Evolutionary conservation across 2,888 invertebrate species (phyloP).

Genomic region (Diplazon laetatorius): DNA sequence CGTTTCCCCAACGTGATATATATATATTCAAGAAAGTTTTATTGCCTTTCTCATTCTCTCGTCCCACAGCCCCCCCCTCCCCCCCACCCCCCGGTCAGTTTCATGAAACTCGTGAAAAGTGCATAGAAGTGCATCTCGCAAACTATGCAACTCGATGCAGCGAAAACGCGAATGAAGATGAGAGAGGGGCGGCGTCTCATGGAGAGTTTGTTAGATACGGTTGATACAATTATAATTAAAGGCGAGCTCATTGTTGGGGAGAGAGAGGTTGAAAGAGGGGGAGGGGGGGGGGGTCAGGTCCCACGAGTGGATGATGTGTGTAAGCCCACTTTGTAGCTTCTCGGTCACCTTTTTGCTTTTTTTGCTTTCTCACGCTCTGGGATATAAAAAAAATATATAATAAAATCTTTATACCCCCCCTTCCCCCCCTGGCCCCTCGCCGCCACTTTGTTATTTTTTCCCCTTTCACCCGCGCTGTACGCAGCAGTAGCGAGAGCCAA

Average conservation of each 20-base stretch:
- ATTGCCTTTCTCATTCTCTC: slow-evolving; percentile 73
- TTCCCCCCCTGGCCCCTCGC: too few relatives aligned
- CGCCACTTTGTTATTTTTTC: too few relatives aligned
- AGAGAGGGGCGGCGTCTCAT: slow-evolving; percentile 4
- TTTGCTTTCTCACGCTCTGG: slow-evolving; percentile 57
- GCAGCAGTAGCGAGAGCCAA: slow-evolving; percentile 37
- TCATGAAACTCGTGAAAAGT: too few relatives aligned
- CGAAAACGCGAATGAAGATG: not conserved
- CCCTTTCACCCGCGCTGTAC: not conserved
- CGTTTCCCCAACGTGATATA: slow-evolving; percentile 57
- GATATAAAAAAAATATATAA: slow-evolving; percentile 53
- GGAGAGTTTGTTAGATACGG: slow-evolving; percentile 73
- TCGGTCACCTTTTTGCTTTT: not conserved
- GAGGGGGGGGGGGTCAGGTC: slow-evolving; percentile 54
- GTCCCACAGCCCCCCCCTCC: too few relatives aligned
- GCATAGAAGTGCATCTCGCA: not conserved
- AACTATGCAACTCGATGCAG: not conserved
- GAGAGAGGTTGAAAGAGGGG: slow-evolving; percentile 50
- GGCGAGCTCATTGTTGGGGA: slow-evolving; percentile 75
- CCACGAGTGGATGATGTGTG: slow-evolving; percentile 71
- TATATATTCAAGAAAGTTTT: slow-evolving; percentile 72
- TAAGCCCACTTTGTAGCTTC: not conserved
- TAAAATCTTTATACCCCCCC: slow-evolving; percentile 44
- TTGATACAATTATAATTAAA: slow-evolving; percentile 79
- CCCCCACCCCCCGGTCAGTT: too few relatives aligned